phyloP scores from a whole-genome alignment of 2,113 vertebrate genomes.

The Naja naja region DNA sequence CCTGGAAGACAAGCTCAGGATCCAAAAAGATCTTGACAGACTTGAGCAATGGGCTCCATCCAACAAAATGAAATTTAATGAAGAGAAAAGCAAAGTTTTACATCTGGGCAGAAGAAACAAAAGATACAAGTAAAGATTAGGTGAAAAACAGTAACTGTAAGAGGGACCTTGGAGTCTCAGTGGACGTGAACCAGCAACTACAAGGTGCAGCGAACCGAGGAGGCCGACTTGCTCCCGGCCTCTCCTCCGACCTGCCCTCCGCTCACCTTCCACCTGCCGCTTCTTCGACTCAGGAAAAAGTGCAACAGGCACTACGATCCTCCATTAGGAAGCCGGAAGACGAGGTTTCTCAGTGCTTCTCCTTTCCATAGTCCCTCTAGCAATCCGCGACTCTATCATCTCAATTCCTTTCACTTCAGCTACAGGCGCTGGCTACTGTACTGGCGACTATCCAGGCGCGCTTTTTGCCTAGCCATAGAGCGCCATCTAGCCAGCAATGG shows the following conservation, averaged over 20 bases:
- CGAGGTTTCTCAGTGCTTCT: background rate
- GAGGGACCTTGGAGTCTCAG: too few relatives aligned
- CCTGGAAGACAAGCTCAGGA: too few relatives aligned
- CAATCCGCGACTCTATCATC: background rate
- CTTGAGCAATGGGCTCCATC: too few relatives aligned
- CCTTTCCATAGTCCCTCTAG: background rate
- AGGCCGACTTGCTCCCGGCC: too few relatives aligned
- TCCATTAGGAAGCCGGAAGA: background rate
- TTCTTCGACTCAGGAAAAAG: background rate
- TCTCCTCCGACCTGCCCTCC: background rate
- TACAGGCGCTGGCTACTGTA: too few relatives aligned
- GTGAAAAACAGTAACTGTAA: too few relatives aligned
- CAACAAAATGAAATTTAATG: too few relatives aligned
- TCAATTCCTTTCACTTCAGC: background rate
- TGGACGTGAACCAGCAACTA: background rate
- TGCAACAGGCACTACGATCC: too few relatives aligned
- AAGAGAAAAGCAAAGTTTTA: too few relatives aligned
- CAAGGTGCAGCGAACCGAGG: background rate
- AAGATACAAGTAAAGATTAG: too few relatives aligned
- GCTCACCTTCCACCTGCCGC: background rate
- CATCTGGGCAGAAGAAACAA: too few relatives aligned
- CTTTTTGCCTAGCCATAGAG: background rate
- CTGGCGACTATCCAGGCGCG: background rate
- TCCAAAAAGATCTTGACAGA: too few relatives aligned
- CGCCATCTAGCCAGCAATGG: background rate